These are phyloP conservation scores for Spinus pinus DNA, from an alignment of 2,797 vertebrate species.

Conservation along the genomic window DNA sequence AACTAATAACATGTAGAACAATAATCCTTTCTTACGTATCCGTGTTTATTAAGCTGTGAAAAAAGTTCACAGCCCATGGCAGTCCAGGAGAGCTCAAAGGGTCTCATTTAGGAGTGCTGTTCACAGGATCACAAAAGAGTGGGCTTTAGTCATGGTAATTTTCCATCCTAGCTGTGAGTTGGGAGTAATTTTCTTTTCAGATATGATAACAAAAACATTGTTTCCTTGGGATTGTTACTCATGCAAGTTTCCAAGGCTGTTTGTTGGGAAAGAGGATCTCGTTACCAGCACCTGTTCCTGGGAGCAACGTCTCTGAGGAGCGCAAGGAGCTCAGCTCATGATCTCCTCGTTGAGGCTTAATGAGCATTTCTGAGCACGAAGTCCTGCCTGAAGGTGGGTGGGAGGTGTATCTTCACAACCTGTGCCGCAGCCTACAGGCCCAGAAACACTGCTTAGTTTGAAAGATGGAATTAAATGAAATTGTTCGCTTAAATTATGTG, in stretches of 20 bases:
- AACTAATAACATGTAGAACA: not conserved
- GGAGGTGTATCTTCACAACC: not conserved
- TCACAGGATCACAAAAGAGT: not conserved
- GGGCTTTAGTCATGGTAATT: not conserved
- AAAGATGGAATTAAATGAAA: not conserved
- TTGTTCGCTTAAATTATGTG: not conserved
- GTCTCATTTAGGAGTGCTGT: not conserved
- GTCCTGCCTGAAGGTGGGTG: not conserved
- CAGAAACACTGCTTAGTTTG: not conserved
- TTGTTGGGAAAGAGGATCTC: not conserved
- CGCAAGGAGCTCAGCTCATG: not conserved
- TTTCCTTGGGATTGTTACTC: not conserved
- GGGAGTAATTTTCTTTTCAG: not conserved
- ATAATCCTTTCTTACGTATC: not conserved
- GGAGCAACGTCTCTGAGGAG: not conserved
- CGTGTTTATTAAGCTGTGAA: not conserved
- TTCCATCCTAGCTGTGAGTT: not conserved
- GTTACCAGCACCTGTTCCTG: not conserved
- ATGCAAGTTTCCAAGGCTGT: not conserved
- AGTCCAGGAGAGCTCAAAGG: not conserved
- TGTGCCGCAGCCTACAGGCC: not conserved
- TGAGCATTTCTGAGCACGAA: not conserved
- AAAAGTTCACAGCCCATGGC: not conserved
- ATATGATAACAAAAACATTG: too few species aligned
- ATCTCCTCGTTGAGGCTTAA: accelerated